Percentiles rank a stretch among this genome's conserved stretches.
These are phyloP conservation scores for rat (Rattus norvegicus) DNA, from an alignment of 2,113 vertebrate genomes.

Conservation along the genomic window DNA sequence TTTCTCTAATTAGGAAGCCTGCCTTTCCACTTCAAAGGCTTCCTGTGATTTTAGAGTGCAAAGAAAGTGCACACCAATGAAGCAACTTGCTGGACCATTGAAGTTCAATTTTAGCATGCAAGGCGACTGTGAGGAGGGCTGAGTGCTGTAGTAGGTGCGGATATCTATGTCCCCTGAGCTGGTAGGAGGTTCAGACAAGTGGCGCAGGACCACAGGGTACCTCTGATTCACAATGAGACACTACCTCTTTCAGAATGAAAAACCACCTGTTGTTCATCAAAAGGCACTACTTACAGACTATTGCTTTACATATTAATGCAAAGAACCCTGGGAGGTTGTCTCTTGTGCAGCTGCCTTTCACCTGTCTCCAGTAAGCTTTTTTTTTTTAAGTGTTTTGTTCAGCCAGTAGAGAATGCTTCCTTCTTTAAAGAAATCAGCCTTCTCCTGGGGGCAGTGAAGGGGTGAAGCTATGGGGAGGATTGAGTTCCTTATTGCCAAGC, in stretches of 20 bases:
- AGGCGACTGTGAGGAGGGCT: slow-evolving; percentile 16
- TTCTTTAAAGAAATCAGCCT: slow-evolving; percentile 68
- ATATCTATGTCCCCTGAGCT: slow-evolving; percentile 61
- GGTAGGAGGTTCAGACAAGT: slow-evolving; percentile 68
- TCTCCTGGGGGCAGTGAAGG: slow-evolving; percentile 68
- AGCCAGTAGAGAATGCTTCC: slow-evolving; percentile 58
- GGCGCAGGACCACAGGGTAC: slow-evolving; percentile 52
- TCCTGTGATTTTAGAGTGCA: slow-evolving; percentile 63
- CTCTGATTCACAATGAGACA: slow-evolving; percentile 77
- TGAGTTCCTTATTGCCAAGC: slow-evolving; percentile 77
- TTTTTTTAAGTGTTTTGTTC: slow-evolving; percentile 33
- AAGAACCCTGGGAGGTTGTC: slow-evolving; percentile 62
- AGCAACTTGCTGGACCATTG: slow-evolving; percentile 68
- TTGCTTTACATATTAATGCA: slow-evolving; percentile 82
- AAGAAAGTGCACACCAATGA: neutral
- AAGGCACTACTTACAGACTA: slow-evolving; percentile 78
- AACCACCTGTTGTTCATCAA: slow-evolving; percentile 77
- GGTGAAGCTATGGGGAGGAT: slow-evolving; percentile 48
- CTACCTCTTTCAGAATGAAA: slow-evolving; percentile 73
- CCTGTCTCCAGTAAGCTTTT: slow-evolving; percentile 59
- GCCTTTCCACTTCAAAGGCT: slow-evolving; percentile 70
- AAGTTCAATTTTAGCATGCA: slow-evolving; percentile 76
- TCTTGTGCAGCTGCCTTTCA: slow-evolving; percentile 64
- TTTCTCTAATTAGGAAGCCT: slow-evolving; percentile 65
- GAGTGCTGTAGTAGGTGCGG: slow-evolving; percentile 14